Evolutionary conservation across 2,888 invertebrate species (phyloP), one percentile per base, ranked within the genome.

Genomic region (Thecocarcelia acutangulata): DNA sequence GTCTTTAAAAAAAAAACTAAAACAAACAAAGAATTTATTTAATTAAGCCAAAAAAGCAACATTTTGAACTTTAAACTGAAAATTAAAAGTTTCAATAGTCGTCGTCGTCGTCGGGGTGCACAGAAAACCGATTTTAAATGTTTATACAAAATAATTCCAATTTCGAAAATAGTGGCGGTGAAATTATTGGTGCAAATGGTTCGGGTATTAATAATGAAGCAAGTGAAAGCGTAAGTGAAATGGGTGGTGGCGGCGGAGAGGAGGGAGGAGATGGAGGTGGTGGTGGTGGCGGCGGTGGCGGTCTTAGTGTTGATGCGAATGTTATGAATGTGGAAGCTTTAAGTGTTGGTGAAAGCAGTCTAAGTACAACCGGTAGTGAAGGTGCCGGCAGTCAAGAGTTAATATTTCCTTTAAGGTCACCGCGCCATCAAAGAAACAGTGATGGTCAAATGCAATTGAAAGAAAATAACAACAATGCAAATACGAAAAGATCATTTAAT

Each of bases 141-240:
- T 86, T 86, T 83, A 87, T 87, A 84, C 86, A 86, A 86, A 86
- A 85, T 84, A 87, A 85, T 84, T 83, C 84, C 77, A 85, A 85
- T 83, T 84, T 85, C 68, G 86, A 86, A 83, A 86, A 85, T 70
- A 75, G 84, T 74, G 79, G 84, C 24, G 83, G 80, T 42, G 73
- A 37, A 24, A 83, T 76, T 59, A 80, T 58, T 40, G 75, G 48
- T 11, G 56, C 63, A 46, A 75, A 42, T 37, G 56, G 73, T 54
- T 68, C 40, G 6, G 56, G 56, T 63, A 86, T 61, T 79, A 84
- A 40, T 72, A 85, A 50, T 85, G 78, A 46, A 50, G 87, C 59
- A 58, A 66, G 61, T 61, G 75, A 80, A 54, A 80, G 74, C 48
- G 85, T 85, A 73, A 85, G 85, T 75, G 86, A 86, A 75, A 85